A percentile compares a stretch with the other conserved stretches of the same genome.
Evolutionary conservation across 2,113 vertebrate species (phyloP).

Genomic region (Chunga burmeisteri): DNA sequence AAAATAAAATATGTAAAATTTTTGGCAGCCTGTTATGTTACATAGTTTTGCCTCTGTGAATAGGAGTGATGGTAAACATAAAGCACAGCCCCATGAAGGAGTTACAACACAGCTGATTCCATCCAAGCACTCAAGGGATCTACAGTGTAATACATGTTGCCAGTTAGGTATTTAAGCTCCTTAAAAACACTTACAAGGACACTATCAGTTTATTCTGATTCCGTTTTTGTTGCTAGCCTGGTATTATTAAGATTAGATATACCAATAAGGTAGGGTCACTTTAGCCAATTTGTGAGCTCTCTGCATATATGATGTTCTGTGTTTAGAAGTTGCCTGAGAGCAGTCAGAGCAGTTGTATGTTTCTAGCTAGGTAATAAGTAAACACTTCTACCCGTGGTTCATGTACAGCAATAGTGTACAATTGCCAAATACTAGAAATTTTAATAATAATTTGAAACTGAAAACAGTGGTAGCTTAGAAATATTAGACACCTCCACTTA

Average conservation of each 20-base stretch:
- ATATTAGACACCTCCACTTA: neutral
- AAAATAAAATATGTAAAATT: neutral
- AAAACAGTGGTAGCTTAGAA: neutral
- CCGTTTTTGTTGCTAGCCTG: neutral
- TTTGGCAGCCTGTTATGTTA: neutral
- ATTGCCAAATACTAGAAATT: neutral
- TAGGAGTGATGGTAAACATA: neutral
- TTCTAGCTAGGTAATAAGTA: neutral
- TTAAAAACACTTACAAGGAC: neutral
- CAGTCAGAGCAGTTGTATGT: neutral
- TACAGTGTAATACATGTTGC: neutral
- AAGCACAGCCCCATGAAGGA: neutral
- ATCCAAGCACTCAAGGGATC: neutral
- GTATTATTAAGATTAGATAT: neutral
- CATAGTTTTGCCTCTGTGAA: neutral
- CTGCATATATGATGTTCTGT: neutral
- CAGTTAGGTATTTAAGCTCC: neutral
- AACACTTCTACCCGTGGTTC: neutral
- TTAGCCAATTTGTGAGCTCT: neutral
- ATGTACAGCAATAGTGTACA: neutral
- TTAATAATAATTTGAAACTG: neutral
- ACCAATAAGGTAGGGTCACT: neutral
- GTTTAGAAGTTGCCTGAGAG: neutral
- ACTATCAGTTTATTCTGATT: neutral
- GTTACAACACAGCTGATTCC: neutral